phyloP scores from a whole-genome alignment of 2,888 invertebrate species.

The Rhamphomyia laevipes region DNA sequence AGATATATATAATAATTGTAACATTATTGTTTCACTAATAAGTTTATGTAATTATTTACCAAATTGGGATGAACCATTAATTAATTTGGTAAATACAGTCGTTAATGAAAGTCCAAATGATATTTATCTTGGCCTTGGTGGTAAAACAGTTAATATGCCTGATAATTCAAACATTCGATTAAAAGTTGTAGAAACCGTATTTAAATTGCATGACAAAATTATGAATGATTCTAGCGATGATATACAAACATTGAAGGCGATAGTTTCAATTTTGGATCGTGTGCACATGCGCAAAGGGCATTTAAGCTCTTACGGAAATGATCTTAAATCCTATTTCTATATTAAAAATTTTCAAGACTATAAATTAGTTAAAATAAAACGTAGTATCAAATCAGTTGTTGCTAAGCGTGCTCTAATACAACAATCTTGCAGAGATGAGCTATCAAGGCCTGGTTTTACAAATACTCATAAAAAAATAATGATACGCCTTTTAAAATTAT shows the following conservation, averaged over 20 bases:
- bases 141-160: conserved; percentile 41
- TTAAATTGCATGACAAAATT: conserved; percentile 52
- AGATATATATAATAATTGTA: conserved; percentile 44
- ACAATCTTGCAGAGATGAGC: conserved; percentile 14
- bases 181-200: conserved; percentile 47
- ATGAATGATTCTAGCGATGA: conserved; percentile 61
- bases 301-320: conserved; percentile 41
- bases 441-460: conserved; percentile 38
- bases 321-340: conserved; percentile 53
- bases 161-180: conserved; percentile 60
- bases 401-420: conserved; percentile 45
- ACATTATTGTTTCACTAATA: conserved; percentile 49
- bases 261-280: conserved; percentile 38
- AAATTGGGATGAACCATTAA: conserved; percentile 50
- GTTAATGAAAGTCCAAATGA: conserved; percentile 21
- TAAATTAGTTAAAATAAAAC: conserved; percentile 48
- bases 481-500: conserved; percentile 39
- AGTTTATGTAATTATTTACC: conserved; percentile 56
- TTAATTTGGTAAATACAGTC: conserved; percentile 10
- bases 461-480: conserved; percentile 48
- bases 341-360: conserved; percentile 52
- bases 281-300: conserved; percentile 12
- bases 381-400: conserved; percentile 48
- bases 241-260: conserved; percentile 55
- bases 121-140: conserved; percentile 38